Percentiles rank a stretch among this genome's conserved stretches.
Conservation (phyloP, 2,113 vertebrate genomes). For the Acanthochromis polyacanthus region DNA sequence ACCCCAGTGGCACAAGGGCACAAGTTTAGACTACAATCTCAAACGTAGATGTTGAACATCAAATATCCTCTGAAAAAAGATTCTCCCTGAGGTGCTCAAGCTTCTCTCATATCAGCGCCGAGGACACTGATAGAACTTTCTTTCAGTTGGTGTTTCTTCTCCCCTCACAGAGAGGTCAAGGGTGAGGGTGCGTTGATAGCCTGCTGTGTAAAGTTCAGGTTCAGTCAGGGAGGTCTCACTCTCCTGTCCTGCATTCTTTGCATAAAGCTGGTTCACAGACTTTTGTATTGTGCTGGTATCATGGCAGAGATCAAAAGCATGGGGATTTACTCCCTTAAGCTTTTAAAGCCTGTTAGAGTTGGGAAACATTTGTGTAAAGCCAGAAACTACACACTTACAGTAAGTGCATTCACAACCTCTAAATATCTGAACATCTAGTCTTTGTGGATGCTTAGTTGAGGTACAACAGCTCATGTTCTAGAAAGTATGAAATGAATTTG, state of each 20-base stretch:
- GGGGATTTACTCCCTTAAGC: background rate
- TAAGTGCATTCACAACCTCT: background rate
- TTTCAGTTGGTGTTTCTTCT: background rate
- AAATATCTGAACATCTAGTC: background rate
- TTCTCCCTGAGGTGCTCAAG: background rate
- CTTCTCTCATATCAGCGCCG: background rate
- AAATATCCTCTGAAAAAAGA: background rate
- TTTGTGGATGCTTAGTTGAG: background rate
- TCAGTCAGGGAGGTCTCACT: background rate
- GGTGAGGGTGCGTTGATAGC: constrained; percentile 9
- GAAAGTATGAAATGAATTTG: background rate
- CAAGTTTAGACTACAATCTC: background rate
- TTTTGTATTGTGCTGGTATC: background rate
- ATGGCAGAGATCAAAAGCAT: background rate
- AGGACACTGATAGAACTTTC: background rate
- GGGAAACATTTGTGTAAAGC: too few relatives aligned
- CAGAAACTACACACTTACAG: too few relatives aligned
- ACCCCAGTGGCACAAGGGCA: background rate
- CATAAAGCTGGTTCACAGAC: background rate
- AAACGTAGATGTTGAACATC: background rate
- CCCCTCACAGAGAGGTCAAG: background rate
- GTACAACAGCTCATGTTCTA: background rate
- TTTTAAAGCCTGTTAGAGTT: background rate
- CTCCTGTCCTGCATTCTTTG: constrained; percentile 3
- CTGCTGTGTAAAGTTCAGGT: background rate